These are phyloP conservation scores for Rhynchophorus ferrugineus DNA, from an alignment of 1,140 invertebrate genomes.

Conservation along the genomic window DNA sequence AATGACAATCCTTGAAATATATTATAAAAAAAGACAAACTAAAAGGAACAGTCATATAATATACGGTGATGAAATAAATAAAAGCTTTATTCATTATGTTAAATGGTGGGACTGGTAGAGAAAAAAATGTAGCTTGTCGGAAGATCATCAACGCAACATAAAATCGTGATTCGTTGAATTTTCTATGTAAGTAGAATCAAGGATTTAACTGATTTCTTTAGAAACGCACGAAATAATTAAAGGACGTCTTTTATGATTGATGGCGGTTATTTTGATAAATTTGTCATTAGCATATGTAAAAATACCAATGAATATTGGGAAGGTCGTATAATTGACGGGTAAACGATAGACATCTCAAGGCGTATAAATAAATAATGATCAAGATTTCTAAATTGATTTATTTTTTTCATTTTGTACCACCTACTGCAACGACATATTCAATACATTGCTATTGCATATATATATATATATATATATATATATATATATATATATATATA, in stretches of 20 bases:
- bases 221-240: conserved; percentile 7
- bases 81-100: no score
- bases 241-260: conserved; percentile 11
- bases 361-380: conserved; percentile 8
- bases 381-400: conserved; percentile 6
- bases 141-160: no score
- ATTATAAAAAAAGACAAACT: no score
- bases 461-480: background rate
- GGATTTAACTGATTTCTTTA: conserved; percentile 15
- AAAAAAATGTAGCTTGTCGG: no score
- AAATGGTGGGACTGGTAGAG: no score
- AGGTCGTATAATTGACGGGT: conserved; percentile 15
- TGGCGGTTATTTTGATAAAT: conserved; percentile 11
- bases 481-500: no score
- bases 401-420: conserved; percentile 8
- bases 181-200: conserved; percentile 11
- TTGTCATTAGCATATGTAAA: conserved; percentile 18
- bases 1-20: no score
- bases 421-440: no score
- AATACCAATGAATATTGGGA: conserved; percentile 8
- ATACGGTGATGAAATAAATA: no score
- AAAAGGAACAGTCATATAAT: no score
- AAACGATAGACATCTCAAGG: conserved; percentile 15
- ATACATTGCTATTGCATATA: no score
- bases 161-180: conserved; percentile 14